These are phyloP conservation scores for Artibeus lituratus DNA, from an alignment of 2,797 vertebrate species.

Conservation along the genomic window DNA sequence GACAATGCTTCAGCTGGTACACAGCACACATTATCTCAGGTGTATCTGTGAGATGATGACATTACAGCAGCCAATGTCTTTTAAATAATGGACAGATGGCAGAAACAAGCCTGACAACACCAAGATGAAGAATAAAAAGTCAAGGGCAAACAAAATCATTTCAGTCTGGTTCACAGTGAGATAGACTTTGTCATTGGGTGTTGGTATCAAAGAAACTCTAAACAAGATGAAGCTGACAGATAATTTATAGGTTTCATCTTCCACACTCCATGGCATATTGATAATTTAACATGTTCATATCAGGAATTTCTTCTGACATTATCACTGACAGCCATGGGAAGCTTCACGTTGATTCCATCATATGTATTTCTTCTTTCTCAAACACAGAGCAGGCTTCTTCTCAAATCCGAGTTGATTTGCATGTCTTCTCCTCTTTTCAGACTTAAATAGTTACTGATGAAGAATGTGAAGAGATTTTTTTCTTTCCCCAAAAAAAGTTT, in stretches of 20 bases:
- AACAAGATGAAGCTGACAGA: background rate
- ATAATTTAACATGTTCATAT: constrained; percentile 19
- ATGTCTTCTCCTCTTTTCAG: background rate
- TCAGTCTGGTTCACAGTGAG: background rate
- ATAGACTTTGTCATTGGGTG: constrained; percentile 23
- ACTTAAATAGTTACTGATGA: background rate
- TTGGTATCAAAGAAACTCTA: constrained; percentile 24
- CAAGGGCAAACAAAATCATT: background rate
- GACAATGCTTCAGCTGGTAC: background rate
- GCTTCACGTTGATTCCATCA: background rate
- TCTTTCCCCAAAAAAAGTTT: background rate
- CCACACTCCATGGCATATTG: background rate
- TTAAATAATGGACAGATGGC: constrained; percentile 42
- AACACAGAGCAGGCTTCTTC: background rate
- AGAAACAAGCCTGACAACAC: constrained; percentile 51
- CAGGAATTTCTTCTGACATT: background rate
- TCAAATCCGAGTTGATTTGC: background rate
- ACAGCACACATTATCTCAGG: background rate
- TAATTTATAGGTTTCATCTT: constrained; percentile 34
- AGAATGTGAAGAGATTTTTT: background rate
- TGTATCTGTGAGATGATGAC: background rate
- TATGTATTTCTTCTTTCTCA: background rate
- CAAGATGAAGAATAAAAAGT: constrained; percentile 22
- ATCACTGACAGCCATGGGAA: background rate
- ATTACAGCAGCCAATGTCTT: constrained; percentile 29